Percentiles rank a stretch among this genome's conserved stretches.
Conservation (phyloP, 2,113 vertebrate species). For the Litocranius walleri region DNA sequence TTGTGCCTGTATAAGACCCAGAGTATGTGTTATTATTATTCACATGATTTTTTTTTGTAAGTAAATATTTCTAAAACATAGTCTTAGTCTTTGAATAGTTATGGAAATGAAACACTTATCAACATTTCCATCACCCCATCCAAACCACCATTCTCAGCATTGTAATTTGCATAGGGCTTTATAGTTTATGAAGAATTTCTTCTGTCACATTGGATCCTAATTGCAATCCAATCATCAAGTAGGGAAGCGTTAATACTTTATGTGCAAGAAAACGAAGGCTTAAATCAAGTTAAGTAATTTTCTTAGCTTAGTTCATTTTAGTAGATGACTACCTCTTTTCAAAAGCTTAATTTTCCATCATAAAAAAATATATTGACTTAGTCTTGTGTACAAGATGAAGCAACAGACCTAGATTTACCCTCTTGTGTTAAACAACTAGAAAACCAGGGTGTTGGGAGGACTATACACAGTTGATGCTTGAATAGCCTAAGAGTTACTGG, state of each 20-base stretch:
- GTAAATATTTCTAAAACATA: neutral
- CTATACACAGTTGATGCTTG: neutral
- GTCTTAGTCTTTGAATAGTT: neutral
- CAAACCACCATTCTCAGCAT: neutral
- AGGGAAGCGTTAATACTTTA: neutral
- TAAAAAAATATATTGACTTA: neutral
- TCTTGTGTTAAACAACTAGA: neutral
- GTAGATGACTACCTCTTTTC: neutral
- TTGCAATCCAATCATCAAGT: neutral
- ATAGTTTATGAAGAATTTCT: neutral
- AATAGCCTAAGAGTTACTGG: neutral
- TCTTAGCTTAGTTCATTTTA: neutral
- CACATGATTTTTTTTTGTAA: neutral
- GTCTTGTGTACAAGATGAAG: neutral
- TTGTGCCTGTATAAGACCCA: neutral
- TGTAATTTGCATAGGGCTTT: neutral
- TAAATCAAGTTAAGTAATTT: neutral
- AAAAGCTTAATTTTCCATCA: neutral
- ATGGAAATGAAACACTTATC: neutral
- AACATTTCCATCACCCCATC: neutral
- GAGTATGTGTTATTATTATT: neutral
- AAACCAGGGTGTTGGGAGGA: neutral
- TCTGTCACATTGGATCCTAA: neutral
- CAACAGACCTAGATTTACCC: neutral
- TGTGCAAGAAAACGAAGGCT: constrained; percentile 10